Evolutionary conservation across 2,888 invertebrate species (phyloP).

Genomic region (Amphipoea oculea): DNA sequence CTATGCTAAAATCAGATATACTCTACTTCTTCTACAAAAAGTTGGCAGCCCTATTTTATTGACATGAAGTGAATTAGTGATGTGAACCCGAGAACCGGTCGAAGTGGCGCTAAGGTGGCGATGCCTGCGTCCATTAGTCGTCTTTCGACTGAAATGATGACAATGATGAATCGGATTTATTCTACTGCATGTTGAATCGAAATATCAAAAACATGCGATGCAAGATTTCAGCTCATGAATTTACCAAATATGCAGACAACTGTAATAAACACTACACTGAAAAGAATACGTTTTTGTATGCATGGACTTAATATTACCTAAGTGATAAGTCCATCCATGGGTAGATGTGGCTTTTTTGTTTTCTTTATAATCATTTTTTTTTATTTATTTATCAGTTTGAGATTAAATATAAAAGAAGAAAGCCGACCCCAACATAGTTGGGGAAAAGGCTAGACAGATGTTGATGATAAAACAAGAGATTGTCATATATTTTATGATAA

Average conservation of each 20-base stretch:
- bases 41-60: background rate
- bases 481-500: too few species aligned
- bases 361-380: too few species aligned
- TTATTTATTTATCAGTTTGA: too few species aligned
- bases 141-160: background rate
- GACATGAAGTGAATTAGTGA: background rate
- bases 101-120: too few species aligned
- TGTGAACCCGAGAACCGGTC: background rate
- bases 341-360: too few species aligned
- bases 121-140: background rate
- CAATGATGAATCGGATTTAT: background rate
- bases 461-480: background rate
- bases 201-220: background rate
- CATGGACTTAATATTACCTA: too few species aligned
- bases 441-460: too few species aligned
- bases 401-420: too few species aligned
- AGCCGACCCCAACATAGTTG: too few species aligned
- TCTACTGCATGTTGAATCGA: background rate
- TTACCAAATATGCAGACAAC: background rate
- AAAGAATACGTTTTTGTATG: background rate
- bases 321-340: too few species aligned
- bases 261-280: constrained; percentile 2
- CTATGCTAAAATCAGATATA: too few species aligned
- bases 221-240: background rate
- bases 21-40: too few species aligned